Evolutionary conservation across 2,888 invertebrate genomes (phyloP).

Genomic region (Ormyrus nitidulus): DNA sequence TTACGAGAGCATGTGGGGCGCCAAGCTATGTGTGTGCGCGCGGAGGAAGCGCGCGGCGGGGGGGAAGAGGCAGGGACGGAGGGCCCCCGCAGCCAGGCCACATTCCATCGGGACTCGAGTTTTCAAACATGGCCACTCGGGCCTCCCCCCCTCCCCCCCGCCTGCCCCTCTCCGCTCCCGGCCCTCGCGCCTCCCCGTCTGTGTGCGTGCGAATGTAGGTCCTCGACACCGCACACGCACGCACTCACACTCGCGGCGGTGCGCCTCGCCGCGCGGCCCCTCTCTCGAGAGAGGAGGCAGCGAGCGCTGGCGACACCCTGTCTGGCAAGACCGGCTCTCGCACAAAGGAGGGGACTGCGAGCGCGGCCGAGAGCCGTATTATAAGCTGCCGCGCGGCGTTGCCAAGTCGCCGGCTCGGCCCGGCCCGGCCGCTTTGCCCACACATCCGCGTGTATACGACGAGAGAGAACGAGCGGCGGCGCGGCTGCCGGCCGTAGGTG

Average conservation of each 20-base stretch:
- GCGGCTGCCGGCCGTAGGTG: slow-evolving; percentile 1
- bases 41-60: slow-evolving; percentile 48
- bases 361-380: slow-evolving; percentile 12
- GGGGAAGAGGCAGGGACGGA: slow-evolving; percentile 54
- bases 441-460: slow-evolving; percentile 22
- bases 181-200: neutral
- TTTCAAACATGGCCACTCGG: slow-evolving; percentile 72
- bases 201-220: slow-evolving; percentile 71
- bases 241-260: slow-evolving; percentile 33
- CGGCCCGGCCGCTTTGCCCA: slow-evolving; percentile 66
- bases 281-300: neutral
- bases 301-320: slow-evolving; percentile 90
- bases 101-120: slow-evolving; percentile 73
- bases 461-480: neutral
- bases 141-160: slow-evolving; percentile 3
- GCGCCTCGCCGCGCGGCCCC: neutral
- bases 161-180: neutral
- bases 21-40: slow-evolving; percentile 64
- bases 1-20: slow-evolving; percentile 76
- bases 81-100: slow-evolving; percentile 65
- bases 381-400: slow-evolving; percentile 60
- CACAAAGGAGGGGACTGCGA: slow-evolving; percentile 54
- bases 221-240: slow-evolving; percentile 69
- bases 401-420: slow-evolving; percentile 67
- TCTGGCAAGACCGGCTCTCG: slow-evolving; percentile 86